Conservation (phyloP, 2,888 invertebrate genomes). For the Boloria euphrosyne region DNA sequence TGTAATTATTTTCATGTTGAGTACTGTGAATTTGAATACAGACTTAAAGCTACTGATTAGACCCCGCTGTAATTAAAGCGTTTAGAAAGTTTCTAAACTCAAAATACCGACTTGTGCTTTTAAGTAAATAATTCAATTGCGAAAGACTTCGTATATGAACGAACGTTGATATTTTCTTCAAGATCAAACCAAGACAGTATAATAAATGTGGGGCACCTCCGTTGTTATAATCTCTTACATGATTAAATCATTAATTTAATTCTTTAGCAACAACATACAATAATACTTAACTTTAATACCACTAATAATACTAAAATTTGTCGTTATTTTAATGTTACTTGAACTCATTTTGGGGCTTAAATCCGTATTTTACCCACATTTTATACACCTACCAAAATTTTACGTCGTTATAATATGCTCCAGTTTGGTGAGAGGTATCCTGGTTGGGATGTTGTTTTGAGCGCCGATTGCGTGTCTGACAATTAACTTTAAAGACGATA, state of each 20-base stretch:
- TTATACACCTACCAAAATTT: neutral
- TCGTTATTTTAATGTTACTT: conserved; percentile 4
- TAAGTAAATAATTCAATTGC: too few species aligned
- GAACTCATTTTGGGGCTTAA: conserved; percentile 8
- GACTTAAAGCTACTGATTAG: too few species aligned
- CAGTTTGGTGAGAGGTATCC: conserved; percentile 29
- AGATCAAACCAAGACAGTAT: neutral
- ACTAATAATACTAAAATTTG: conserved; percentile 14
- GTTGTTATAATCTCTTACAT: neutral
- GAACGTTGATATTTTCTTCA: neutral
- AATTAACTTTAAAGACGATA: conserved; percentile 30
- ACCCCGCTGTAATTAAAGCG: too few species aligned
- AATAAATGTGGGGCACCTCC: neutral
- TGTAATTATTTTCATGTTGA: conserved; percentile 13
- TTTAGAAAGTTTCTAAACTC: too few species aligned
- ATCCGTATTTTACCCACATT: neutral
- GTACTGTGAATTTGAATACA: neutral
- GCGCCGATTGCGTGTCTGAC: conserved; percentile 14
- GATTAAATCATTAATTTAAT: conserved; percentile 8
- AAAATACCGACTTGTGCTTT: too few species aligned
- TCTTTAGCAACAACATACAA: neutral
- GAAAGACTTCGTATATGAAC: too few species aligned
- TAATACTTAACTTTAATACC: conserved; percentile 3
- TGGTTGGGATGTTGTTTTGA: conserved; percentile 14
- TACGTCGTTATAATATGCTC: conserved; percentile 14